phyloP scores from a whole-genome alignment of 1,140 invertebrate species.

The Bombus cullumanus region DNA sequence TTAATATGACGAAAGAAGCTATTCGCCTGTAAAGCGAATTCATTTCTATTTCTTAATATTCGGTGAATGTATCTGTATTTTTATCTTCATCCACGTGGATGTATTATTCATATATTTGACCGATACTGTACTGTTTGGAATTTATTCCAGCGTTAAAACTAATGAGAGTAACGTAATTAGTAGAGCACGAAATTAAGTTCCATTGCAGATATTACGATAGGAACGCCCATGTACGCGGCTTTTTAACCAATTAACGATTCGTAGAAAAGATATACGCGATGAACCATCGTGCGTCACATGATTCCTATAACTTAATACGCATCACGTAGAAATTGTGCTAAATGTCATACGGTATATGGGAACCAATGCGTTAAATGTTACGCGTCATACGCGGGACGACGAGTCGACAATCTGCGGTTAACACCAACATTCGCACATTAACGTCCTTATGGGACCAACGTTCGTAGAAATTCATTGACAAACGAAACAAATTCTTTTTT shows the following conservation, averaged over 20 bases:
- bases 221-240: too few species aligned
- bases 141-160: neutral
- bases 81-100: neutral
- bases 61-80: neutral
- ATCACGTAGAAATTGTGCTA: neutral
- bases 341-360: neutral
- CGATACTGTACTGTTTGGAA: accelerated
- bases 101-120: neutral
- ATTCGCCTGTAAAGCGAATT: neutral
- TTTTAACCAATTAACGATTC: neutral
- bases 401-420: neutral
- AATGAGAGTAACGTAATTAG: neutral
- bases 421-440: neutral
- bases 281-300: neutral
- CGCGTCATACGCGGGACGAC: neutral
- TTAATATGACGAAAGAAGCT: neutral
- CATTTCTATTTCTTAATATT: neutral
- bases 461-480: neutral
- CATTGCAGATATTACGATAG: neutral
- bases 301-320: neutral
- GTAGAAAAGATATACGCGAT: neutral
- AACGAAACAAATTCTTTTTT: neutral
- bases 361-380: neutral
- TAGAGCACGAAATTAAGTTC: neutral
- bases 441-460: neutral